These are phyloP conservation scores for Leuctra nigra DNA, from an alignment of 2,888 invertebrate genomes.

Conservation along the genomic window DNA sequence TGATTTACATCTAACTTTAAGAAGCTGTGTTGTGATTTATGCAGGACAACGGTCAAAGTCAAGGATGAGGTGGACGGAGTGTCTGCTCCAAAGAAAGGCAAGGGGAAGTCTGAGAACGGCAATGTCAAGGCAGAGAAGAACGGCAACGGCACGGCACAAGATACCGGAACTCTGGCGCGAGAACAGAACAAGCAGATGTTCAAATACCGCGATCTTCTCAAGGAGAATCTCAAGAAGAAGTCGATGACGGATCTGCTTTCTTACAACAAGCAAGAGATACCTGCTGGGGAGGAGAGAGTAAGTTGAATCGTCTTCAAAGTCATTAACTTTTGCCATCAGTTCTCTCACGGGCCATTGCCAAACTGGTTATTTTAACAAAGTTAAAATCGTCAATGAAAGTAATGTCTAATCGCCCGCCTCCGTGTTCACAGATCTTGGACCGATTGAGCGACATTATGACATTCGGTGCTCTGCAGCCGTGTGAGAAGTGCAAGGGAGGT, in stretches of 20 bases:
- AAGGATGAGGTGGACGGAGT: conserved; percentile 47
- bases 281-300: conserved; percentile 60
- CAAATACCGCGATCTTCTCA: conserved; percentile 56
- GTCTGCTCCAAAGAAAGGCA: conserved; percentile 63
- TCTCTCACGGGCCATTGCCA: not conserved
- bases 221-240: conserved; percentile 49
- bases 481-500: conserved; percentile 69
- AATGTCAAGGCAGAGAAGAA: conserved; percentile 46
- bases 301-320: too few species aligned
- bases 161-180: conserved; percentile 54
- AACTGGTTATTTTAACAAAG: not conserved
- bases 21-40: too few species aligned
- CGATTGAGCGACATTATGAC: conserved; percentile 75
- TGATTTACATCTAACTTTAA: too few species aligned
- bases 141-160: conserved; percentile 49
- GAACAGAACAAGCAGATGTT: conserved; percentile 69
- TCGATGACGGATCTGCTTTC: conserved; percentile 60
- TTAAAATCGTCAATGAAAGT: not conserved
- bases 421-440: conserved; percentile 58
- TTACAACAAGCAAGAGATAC: conserved; percentile 63
- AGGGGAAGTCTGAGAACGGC: conserved; percentile 43
- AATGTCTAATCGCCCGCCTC: too few species aligned
- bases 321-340: too few species aligned
- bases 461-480: conserved; percentile 77
- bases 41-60: not conserved